phyloP scores from a whole-genome alignment of 92 coral and sea anemone genomes.

The Actinernus sp. region DNA sequence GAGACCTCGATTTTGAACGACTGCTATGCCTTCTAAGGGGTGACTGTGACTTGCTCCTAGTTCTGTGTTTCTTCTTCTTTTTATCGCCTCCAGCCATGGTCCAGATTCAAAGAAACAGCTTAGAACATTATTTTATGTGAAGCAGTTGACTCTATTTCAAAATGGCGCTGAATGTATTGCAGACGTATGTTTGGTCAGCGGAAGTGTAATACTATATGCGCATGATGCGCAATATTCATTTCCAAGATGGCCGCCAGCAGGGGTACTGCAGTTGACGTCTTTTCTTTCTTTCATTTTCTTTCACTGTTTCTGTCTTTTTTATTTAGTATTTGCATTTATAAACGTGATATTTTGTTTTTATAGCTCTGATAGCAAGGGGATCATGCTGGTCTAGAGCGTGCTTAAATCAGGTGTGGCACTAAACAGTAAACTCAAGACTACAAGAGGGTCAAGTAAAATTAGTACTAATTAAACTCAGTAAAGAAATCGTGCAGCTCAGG shows the following conservation, averaged over 20 bases:
- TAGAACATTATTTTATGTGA: too few relatives aligned
- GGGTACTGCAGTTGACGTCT: neutral
- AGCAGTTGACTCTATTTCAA: neutral
- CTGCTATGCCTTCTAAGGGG: conserved; percentile 68
- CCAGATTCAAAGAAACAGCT: too few relatives aligned
- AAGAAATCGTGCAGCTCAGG: too few relatives aligned
- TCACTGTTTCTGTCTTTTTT: neutral
- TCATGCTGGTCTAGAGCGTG: too few relatives aligned
- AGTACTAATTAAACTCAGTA: too few relatives aligned
- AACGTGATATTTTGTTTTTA: too few relatives aligned
- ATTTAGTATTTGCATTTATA: neutral
- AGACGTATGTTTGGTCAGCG: conserved; percentile 24
- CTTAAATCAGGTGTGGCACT: too few relatives aligned
- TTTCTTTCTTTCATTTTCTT: conserved; percentile 1
- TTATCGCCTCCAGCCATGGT: conserved; percentile 86
- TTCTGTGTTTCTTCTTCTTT: conserved; percentile 74
- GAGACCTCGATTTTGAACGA: conserved; percentile 66
- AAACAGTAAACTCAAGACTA: too few relatives aligned
- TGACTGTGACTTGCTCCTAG: conserved; percentile 89
- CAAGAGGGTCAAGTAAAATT: too few relatives aligned
- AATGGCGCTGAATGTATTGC: conserved; percentile 3
- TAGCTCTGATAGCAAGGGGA: too few relatives aligned
- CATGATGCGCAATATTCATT: neutral
- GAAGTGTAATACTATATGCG: conserved; percentile 10
- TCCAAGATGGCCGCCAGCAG: conserved; percentile 71